phyloP scores from a whole-genome alignment of 2,888 invertebrate genomes.

The Agonopterix subpropinquella region DNA sequence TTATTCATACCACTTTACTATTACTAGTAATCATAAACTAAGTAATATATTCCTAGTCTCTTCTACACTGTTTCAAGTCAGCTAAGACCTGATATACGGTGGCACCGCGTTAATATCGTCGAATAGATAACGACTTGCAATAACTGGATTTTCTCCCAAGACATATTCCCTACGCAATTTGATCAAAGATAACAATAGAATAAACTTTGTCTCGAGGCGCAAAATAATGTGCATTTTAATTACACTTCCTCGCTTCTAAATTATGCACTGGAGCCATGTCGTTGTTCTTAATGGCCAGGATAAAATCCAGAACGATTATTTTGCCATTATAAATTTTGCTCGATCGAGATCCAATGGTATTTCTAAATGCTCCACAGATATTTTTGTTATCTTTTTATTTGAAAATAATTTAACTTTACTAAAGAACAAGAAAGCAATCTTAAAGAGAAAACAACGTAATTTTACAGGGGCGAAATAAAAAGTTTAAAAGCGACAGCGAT shows the following conservation, averaged over 20 bases:
- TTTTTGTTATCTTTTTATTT: conserved; percentile 7
- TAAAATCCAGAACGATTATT: conserved; percentile 50
- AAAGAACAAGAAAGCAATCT: conserved; percentile 3
- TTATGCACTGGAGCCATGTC: conserved; percentile 46
- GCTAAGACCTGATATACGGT: conserved; percentile 36
- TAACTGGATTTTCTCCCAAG: conserved; percentile 33
- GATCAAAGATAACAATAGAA: conserved; percentile 51
- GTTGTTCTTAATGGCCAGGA: conserved; percentile 53
- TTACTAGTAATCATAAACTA: background rate
- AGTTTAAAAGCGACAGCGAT: conserved; percentile 33
- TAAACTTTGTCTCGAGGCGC: conserved; percentile 33
- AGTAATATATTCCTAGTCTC: conserved; percentile 17
- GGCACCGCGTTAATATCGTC: conserved; percentile 39
- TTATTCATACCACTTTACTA: too few species aligned
- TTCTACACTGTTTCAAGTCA: conserved; percentile 17
- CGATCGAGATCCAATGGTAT: conserved; percentile 7
- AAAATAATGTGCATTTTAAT: conserved; percentile 60
- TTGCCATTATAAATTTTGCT: conserved; percentile 29
- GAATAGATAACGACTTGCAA: conserved; percentile 36
- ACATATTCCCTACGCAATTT: conserved; percentile 40
- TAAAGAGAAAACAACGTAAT: conserved; percentile 10
- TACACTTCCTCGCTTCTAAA: conserved; percentile 49
- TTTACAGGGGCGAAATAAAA: conserved; percentile 19
- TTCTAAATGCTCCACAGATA: background rate
- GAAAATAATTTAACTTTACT: conserved; percentile 7